Evolutionary conservation across 2,113 vertebrate species (phyloP), one percentile per base, ranked within the genome.

Genomic region (Odocoileus virginianus): DNA sequence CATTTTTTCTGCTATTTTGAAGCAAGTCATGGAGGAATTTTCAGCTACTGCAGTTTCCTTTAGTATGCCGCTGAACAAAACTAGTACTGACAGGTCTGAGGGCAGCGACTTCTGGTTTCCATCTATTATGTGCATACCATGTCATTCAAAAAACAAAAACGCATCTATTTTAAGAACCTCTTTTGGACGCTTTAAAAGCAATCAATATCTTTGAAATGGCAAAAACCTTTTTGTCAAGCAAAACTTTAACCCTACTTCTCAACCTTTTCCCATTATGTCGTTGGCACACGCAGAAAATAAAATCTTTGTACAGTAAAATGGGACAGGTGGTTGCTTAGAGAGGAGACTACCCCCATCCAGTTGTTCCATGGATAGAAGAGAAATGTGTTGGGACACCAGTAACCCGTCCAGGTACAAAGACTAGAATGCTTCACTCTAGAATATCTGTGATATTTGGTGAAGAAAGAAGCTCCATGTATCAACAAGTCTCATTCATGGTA

Each of bases 131-230:
- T 84, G 64, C 92, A 54, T 93, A 71, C 16, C 21, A 21, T 47
- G 40, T 57, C 76, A 83, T 94, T 5, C 10, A 60, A 85, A 71
- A 45, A 67, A 85, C 57, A 64, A 40, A 89, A 94, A 11, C 30
- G 74, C 7, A 19, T 76, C 57, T 76, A 60, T 86, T 61, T 96
- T 94, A 67, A 94, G 85, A 94, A 57, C 12, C 13, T 25, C 30
- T 92, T 94, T 87, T 83, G 91, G 74, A 97, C 89, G 58, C 30
- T 60, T 89, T 83, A 57, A 89, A 79, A 95, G 19, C 47, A 60
- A 91, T 90, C 52, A 88, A 25, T 91, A 64, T 92, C 76, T 97
- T 96, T 85, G 81, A 94, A 95, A 96, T 27, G 17, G 16, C 95
- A 60, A 87, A 92, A 87, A 89, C 61, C 28, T 83, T 61, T 94